A percentile compares a stretch with the other conserved stretches of the same genome.
Conservation (phyloP, 2,113 vertebrate genomes). For the Cyanoderma ruficeps region DNA sequence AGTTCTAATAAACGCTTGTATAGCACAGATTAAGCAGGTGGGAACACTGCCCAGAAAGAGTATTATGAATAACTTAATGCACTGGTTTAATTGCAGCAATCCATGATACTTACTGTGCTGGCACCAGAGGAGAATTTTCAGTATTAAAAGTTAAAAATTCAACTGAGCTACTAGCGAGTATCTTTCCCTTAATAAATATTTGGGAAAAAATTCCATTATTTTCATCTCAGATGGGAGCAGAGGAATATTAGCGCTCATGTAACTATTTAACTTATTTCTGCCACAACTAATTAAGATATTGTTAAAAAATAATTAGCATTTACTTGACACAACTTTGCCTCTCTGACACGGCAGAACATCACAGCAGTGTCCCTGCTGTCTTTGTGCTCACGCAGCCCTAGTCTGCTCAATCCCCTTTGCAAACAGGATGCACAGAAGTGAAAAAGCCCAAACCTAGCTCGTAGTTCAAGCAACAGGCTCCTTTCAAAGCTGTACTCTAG, state of each 20-base stretch:
- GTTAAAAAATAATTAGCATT: not conserved
- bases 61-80: slow-evolving; percentile 70
- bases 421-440: not conserved
- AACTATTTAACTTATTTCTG: not conserved
- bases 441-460: not conserved
- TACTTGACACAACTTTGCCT: not conserved
- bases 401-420: not conserved
- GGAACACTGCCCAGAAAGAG: slow-evolving; percentile 69
- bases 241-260: not conserved
- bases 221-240: not conserved
- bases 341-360: not conserved
- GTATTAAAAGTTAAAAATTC: slow-evolving; percentile 49
- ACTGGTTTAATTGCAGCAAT: slow-evolving; percentile 68
- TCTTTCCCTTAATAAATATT: not conserved
- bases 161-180: not conserved
- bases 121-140: slow-evolving; percentile 49
- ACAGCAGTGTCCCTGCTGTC: not conserved
- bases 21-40: slow-evolving; percentile 60
- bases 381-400: not conserved
- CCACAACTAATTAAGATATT: not conserved
- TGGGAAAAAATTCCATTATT: not conserved
- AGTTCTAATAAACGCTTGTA: slow-evolving; percentile 48
- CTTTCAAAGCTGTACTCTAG: not conserved
- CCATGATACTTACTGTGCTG: slow-evolving; percentile 68
- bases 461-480: not conserved